phyloP scores from a whole-genome alignment of 1,140 invertebrate species.

The Protaetia brevitarsis region DNA sequence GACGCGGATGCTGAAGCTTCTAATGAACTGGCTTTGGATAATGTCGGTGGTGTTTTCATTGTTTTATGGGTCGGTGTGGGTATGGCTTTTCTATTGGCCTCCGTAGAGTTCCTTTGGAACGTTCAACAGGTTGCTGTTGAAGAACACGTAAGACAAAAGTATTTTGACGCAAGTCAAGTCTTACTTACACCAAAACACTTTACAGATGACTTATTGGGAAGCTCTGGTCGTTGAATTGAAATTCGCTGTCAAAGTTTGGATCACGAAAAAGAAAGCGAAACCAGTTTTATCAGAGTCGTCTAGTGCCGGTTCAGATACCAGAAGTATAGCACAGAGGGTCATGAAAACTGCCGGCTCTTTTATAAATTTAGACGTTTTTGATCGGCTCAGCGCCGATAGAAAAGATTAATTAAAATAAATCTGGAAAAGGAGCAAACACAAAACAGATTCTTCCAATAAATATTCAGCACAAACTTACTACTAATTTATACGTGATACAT shows the following conservation, averaged over 20 bases:
- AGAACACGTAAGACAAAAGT: conserved; percentile 60
- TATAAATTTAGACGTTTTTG: conserved; percentile 17
- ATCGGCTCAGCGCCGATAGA: not conserved
- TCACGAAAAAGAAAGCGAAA: conserved; percentile 60
- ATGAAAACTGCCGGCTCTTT: conserved; percentile 22
- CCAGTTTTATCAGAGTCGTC: conserved; percentile 29
- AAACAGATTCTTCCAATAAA: no score
- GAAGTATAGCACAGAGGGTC: conserved; percentile 20
- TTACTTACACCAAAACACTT: not conserved
- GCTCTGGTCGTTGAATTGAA: conserved; percentile 62
- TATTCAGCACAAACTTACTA: no score
- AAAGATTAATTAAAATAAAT: not conserved
- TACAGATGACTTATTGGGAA: conserved; percentile 60
- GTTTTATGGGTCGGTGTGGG: conserved; percentile 71
- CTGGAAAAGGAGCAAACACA: not conserved
- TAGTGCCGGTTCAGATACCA: conserved; percentile 9
- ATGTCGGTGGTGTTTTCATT: conserved; percentile 88
- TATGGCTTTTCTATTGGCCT: conserved; percentile 63
- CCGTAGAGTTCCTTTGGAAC: conserved; percentile 81
- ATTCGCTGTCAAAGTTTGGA: conserved; percentile 63
- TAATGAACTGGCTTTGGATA: conserved; percentile 68
- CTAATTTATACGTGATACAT: no score
- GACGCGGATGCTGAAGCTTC: conserved; percentile 36
- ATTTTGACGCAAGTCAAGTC: not conserved
- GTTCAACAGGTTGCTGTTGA: conserved; percentile 72